Percentiles rank a stretch among this genome's conserved stretches.
These are phyloP conservation scores for Pluvianellus socialis DNA, from an alignment of 2,113 vertebrate species.

Conservation along the genomic window DNA sequence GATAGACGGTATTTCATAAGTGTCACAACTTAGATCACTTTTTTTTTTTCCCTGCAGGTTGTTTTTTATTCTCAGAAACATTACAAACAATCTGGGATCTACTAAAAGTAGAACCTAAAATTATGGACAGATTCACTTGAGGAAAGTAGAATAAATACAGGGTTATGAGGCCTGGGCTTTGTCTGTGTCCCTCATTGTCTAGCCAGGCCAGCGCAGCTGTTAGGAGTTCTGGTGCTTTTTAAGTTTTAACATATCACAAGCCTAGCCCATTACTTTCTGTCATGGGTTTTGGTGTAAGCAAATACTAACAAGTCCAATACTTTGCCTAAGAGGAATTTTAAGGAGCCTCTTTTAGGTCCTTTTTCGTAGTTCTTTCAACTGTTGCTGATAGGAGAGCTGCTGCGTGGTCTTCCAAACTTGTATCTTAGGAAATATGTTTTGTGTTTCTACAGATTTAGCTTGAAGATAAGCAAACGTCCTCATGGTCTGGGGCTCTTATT, in stretches of 20 bases:
- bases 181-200: neutral
- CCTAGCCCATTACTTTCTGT: neutral
- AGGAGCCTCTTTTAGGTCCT: neutral
- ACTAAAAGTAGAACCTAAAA: constrained; percentile 2
- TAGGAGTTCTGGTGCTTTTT: neutral
- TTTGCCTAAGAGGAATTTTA: neutral
- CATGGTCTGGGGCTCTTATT: neutral
- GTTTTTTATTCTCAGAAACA: neutral
- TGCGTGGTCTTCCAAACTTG: neutral
- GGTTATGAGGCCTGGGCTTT: neutral
- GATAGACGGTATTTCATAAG: neutral
- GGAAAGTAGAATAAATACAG: neutral
- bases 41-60: neutral
- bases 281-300: neutral
- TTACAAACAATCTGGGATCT: neutral
- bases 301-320: neutral
- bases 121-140: neutral
- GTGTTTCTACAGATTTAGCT: neutral
- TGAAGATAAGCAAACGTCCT: neutral
- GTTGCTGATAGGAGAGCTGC: neutral
- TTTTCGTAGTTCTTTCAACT: neutral
- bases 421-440: neutral
- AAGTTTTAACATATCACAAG: neutral
- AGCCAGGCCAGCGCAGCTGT: neutral
- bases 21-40: neutral